Conservation (phyloP, 2,888 invertebrate genomes). For the Syritta pipiens region DNA sequence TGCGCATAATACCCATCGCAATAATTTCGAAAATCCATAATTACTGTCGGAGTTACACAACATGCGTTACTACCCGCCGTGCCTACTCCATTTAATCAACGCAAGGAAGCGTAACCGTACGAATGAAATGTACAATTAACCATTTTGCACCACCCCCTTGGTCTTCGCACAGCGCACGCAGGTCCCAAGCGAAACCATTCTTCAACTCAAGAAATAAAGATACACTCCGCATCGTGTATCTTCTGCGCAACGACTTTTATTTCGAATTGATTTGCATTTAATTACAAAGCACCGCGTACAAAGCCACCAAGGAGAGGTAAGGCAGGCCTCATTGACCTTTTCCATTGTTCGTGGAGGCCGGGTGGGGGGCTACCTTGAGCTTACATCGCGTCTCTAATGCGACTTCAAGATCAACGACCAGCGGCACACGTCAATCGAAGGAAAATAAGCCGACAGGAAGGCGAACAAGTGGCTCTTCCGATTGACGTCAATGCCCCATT, state of each 20-base stretch:
- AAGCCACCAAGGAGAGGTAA: no score
- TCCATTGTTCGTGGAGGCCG: no score
- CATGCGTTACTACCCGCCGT: neutral
- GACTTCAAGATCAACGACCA: constrained; percentile 36
- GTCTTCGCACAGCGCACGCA: no score
- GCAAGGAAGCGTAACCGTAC: constrained; percentile 32
- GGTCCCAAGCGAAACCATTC: neutral
- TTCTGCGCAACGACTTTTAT: no score
- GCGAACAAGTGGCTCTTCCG: neutral
- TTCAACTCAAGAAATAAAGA: constrained; percentile 20
- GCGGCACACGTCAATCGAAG: neutral
- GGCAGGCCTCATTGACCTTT: constrained; percentile 21
- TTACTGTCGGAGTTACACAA: constrained; percentile 23
- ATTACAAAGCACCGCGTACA: constrained; percentile 8
- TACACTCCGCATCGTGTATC: no score
- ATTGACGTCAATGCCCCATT: no score
- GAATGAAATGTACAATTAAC: constrained; percentile 22
- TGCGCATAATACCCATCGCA: neutral
- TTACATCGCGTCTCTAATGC: neutral
- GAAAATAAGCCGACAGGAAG: neutral
- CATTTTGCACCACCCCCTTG: constrained; percentile 26
- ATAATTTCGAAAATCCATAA: constrained; percentile 27
- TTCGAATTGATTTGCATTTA: constrained; percentile 34
- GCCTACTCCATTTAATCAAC: neutral
- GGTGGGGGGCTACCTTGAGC: constrained; percentile 22